phyloP scores from a whole-genome alignment of 2,888 invertebrate species.

The Callosobruchus maculatus region DNA sequence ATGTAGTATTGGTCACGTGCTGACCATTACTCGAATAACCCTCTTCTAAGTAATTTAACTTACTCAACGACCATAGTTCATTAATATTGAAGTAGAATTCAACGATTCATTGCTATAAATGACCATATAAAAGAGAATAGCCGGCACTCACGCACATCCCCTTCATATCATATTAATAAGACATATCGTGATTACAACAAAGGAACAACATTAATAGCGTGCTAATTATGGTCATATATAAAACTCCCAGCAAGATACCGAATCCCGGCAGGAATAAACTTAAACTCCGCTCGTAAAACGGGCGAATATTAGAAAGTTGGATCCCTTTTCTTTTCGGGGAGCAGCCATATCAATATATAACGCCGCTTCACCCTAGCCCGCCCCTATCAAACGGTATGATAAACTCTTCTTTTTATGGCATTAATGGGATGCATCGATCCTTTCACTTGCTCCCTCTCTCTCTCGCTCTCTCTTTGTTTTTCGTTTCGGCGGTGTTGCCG shows the following conservation, averaged over 20 bases:
- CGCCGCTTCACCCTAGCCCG: slow-evolving; percentile 24
- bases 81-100: no score
- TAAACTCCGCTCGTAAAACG: neutral
- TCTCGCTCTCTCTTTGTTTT: slow-evolving; percentile 21
- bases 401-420: slow-evolving; percentile 39
- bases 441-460: slow-evolving; percentile 18
- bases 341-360: neutral
- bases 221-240: neutral
- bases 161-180: neutral
- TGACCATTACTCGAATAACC: no score
- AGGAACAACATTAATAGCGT: neutral
- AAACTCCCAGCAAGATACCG: neutral
- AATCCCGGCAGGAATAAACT: neutral
- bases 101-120: neutral
- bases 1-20: no score
- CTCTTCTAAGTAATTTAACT: no score
- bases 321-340: neutral
- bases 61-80: no score
- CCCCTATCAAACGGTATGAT: slow-evolving; percentile 37
- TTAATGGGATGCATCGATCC: slow-evolving; percentile 29
- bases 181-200: neutral
- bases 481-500: neutral
- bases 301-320: neutral
- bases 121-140: neutral
- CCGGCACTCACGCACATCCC: neutral